These are phyloP conservation scores for Coluber constrictor DNA, from an alignment of 2,797 vertebrate genomes.

Conservation along the genomic window DNA sequence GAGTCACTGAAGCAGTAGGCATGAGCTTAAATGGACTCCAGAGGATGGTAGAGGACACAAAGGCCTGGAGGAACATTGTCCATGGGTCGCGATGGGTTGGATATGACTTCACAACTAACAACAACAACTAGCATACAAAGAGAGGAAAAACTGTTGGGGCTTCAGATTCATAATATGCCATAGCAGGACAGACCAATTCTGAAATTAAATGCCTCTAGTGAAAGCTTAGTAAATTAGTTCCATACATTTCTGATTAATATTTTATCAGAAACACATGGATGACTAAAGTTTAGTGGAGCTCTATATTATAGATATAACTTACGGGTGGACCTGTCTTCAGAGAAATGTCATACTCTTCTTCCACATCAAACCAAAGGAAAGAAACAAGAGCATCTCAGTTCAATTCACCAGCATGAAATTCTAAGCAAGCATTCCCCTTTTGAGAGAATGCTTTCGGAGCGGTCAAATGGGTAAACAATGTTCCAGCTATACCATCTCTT, in stretches of 20 bases:
- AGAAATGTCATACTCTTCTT: background rate
- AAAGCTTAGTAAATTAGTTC: background rate
- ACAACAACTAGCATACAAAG: background rate
- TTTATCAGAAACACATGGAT: background rate
- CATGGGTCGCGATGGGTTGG: no score
- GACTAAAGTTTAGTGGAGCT: background rate
- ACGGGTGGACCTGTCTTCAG: background rate
- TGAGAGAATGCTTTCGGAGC: background rate
- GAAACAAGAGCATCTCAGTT: background rate
- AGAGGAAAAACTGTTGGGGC: background rate
- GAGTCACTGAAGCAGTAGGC: no score
- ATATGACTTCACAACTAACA: no score
- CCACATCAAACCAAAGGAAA: background rate
- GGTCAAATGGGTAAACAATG: background rate
- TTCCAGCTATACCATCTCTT: background rate
- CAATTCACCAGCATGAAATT: background rate
- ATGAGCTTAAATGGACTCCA: no score
- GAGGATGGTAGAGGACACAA: no score
- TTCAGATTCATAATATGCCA: background rate
- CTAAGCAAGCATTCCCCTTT: background rate
- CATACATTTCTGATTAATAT: background rate
- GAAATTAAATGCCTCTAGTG: background rate
- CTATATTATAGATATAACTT: background rate
- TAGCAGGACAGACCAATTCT: background rate
- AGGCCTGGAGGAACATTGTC: no score